phyloP scores from a whole-genome alignment of 2,113 vertebrate species.

The Microcebus tavaratra region DNA sequence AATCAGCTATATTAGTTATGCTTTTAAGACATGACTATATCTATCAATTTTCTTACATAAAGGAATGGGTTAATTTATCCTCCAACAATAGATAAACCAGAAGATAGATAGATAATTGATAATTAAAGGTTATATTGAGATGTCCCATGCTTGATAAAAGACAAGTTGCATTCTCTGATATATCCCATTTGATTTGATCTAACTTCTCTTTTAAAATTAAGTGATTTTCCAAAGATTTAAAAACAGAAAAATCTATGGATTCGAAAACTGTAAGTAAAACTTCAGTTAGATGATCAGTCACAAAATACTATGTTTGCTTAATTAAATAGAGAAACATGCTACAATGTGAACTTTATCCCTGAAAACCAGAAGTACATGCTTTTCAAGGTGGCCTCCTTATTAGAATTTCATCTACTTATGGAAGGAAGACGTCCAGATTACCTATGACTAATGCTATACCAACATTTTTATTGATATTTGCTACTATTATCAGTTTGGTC shows the following conservation, averaged over 20 bases:
- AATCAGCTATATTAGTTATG: neutral
- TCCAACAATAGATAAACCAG: neutral
- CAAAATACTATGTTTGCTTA: neutral
- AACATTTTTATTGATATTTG: conserved; percentile 1
- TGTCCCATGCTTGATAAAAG: neutral
- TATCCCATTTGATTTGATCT: neutral
- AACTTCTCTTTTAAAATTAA: neutral
- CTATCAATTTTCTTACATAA: neutral
- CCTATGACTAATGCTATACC: neutral
- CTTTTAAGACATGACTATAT: neutral
- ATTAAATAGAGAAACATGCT: neutral
- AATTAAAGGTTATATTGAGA: neutral
- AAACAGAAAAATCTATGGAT: neutral
- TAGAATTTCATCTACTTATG: neutral
- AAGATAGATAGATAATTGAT: neutral
- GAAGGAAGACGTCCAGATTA: neutral
- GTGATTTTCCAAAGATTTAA: neutral
- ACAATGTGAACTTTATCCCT: neutral
- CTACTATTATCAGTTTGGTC: neutral
- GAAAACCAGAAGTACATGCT: neutral
- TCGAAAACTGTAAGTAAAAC: neutral
- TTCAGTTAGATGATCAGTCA: neutral
- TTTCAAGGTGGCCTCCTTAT: neutral
- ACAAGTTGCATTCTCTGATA: neutral
- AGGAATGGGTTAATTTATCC: neutral